A percentile compares a stretch with the other conserved stretches of the same genome.
phyloP scores from a whole-genome alignment of 2,888 invertebrate genomes.

The Pantelozetes paolii region DNA sequence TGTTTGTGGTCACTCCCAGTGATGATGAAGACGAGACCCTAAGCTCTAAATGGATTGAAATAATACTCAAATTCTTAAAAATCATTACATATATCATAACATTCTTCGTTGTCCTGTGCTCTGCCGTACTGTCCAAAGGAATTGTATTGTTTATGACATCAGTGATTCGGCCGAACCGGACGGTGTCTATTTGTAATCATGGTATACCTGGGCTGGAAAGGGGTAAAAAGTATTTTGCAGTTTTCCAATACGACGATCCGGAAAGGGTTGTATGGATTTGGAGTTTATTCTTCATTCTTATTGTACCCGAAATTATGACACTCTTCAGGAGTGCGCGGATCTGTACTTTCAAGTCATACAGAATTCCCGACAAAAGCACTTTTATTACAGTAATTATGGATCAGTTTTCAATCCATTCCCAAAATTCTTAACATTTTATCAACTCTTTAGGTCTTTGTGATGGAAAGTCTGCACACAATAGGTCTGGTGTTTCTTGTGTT shows the following conservation, averaged over 20 bases:
- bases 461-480: constrained; percentile 81
- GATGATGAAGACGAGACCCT: constrained; percentile 61
- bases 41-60: constrained; percentile 66
- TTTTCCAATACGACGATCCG: constrained; percentile 65
- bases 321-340: constrained; percentile 77
- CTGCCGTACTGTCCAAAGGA: constrained; percentile 82
- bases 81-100: constrained; percentile 76
- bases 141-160: constrained; percentile 87
- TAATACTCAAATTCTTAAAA: constrained; percentile 58
- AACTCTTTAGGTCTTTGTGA: constrained; percentile 61
- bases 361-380: constrained; percentile 63
- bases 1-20: constrained; percentile 69
- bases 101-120: constrained; percentile 74
- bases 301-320: constrained; percentile 81
- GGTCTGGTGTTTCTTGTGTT: constrained; percentile 83
- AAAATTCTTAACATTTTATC: constrained; percentile 1
- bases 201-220: constrained; percentile 60
- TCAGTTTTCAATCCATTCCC: not conserved
- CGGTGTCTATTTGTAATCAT: constrained; percentile 74
- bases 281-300: constrained; percentile 79
- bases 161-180: constrained; percentile 70
- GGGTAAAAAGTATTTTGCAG: constrained; percentile 76
- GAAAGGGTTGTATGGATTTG: constrained; percentile 90
- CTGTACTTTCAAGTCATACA: constrained; percentile 83
- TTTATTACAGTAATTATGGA: constrained; percentile 58